Base-by-base conservation (phyloP, 2,797 vertebrate species). In the Leptoclinus maculatus region DNA sequence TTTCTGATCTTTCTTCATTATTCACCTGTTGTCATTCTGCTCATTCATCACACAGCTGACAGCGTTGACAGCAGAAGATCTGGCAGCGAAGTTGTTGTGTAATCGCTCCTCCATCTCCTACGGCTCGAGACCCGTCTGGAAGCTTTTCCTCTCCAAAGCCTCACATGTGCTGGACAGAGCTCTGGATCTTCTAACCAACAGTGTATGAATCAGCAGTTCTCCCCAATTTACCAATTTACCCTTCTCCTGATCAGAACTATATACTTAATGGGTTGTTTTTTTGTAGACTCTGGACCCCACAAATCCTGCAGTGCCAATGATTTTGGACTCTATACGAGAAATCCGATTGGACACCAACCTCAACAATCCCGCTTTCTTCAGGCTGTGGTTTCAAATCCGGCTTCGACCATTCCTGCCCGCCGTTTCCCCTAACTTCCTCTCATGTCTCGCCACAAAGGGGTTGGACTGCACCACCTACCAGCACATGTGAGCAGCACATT, bases 381-480 rank as follows among this genome's bases (percentile, higher is more conserved):
- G 88, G 43, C 76, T 9, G 74, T 95, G 94, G 94, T 93, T 95
- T 64, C 59, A 65, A 16, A 32, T 0, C 6, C 92, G 88, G n/a
- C 92, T 95, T 25, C 80, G 54, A 2, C 93, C 89, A 0, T 93
- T 95, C 76, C 76, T 95, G 51, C 83, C 90, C 0, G 84, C 80
- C 3, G 85, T 71, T n/a, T 92, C 94, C 1, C 19, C 34, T 0
- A 49, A 78, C 17, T 95, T 95, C 87, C 84, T 95, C 69, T 92
- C 90, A 54, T 94, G 92, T 81, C 67, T 95, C 10, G 34, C 63
- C 79, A 84, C 75, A 6, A 86, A 51, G 19, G 51, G 68, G 21
- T 80, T 94, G 5, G 89, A 70, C 10, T 95, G 94, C 80, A 80
- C 36, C 64, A 87, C 87, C 83, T 95, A 85, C 88, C 92, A 93